phyloP scores from a whole-genome alignment of 2,113 vertebrate genomes.

The Neopipo cinnamomea region DNA sequence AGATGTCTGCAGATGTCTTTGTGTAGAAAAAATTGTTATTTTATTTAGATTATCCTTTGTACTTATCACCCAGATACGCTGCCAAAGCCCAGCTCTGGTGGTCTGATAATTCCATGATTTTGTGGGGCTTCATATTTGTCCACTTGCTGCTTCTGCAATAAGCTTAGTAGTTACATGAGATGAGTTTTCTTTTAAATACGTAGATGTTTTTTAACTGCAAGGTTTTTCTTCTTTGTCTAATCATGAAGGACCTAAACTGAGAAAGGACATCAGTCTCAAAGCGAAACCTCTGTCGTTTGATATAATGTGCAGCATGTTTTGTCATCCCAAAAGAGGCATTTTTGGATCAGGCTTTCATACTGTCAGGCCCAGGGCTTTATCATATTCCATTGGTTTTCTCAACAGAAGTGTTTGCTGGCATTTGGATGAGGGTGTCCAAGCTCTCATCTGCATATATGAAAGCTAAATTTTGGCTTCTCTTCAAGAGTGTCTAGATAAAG shows the following conservation, averaged over 20 bases:
- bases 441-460: neutral
- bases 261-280: neutral
- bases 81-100: neutral
- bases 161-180: neutral
- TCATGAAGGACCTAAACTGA: neutral
- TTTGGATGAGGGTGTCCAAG: neutral
- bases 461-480: neutral
- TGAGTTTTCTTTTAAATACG: neutral
- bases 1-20: neutral
- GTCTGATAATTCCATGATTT: neutral
- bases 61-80: neutral
- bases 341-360: neutral
- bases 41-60: neutral
- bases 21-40: neutral
- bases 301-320: neutral
- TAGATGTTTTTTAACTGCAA: neutral
- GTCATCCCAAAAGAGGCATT: neutral
- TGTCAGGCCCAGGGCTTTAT: neutral
- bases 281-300: neutral
- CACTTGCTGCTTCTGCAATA: neutral
- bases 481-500: neutral
- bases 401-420: neutral
- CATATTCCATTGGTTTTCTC: neutral
- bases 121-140: neutral
- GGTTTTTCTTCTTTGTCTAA: neutral